phyloP scores from a whole-genome alignment of 2,888 invertebrate genomes.

The Polyommatus iphigenia region DNA sequence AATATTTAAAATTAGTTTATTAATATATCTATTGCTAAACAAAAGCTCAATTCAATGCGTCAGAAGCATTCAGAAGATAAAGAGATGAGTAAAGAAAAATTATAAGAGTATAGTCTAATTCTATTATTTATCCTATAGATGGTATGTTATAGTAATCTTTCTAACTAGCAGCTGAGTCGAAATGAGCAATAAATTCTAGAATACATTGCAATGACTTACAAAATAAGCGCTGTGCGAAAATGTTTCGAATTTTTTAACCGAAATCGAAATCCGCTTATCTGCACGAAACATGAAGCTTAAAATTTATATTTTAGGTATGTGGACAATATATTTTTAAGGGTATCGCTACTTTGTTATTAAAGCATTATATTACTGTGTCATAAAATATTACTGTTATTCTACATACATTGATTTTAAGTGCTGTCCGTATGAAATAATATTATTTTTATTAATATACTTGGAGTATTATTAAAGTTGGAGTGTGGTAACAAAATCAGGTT shows the following conservation, averaged over 20 bases:
- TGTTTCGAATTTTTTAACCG: constrained; percentile 38
- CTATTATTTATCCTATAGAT: not conserved
- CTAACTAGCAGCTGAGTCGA: not conserved
- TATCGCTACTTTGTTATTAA: constrained; percentile 14
- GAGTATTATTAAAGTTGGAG: not conserved
- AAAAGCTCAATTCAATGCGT: no score
- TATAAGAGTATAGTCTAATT: no score
- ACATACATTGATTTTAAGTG: not conserved
- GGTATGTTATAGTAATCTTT: not conserved
- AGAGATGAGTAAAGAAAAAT: no score
- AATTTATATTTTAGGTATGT: constrained; percentile 56
- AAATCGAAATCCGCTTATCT: constrained; percentile 69
- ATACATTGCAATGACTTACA: not conserved
- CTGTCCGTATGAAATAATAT: not conserved
- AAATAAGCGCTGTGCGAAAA: constrained; percentile 47
- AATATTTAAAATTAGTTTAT: no score
- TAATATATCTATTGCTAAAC: no score
- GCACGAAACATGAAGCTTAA: constrained; percentile 62
- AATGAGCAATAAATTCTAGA: not conserved
- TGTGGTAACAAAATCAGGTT: no score
- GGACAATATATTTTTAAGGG: constrained; percentile 26
- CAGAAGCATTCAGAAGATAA: no score
- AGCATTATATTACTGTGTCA: not conserved
- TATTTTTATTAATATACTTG: not conserved
- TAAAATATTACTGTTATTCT: not conserved